Percentiles rank a stretch among this genome's conserved stretches.
These are phyloP conservation scores for Pandion haliaetus DNA, from an alignment of 2,113 vertebrate genomes.

Conservation along the genomic window DNA sequence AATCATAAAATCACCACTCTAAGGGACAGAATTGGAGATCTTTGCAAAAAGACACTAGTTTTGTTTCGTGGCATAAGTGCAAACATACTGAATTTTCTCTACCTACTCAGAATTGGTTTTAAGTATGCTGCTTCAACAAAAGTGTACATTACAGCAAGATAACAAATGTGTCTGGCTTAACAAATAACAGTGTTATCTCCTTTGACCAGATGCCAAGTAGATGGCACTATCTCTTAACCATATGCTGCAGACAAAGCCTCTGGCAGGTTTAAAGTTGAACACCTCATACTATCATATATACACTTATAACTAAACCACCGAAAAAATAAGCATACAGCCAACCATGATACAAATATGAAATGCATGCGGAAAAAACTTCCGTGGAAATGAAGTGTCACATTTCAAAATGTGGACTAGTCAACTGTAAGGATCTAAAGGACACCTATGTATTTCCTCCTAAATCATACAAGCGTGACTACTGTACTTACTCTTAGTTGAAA, in stretches of 20 bases:
- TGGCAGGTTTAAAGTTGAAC: not conserved
- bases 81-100: not conserved
- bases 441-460: not conserved
- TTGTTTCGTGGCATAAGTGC: not conserved
- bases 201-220: not conserved
- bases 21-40: not conserved
- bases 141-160: not conserved
- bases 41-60: not conserved
- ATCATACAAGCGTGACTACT: not conserved
- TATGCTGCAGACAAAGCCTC: not conserved
- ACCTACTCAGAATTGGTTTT: not conserved
- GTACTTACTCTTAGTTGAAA: not conserved
- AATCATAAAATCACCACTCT: not conserved
- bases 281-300: not conserved
- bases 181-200: slow-evolving; percentile 16
- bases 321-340: not conserved
- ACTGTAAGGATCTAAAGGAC: not conserved
- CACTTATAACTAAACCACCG: not conserved
- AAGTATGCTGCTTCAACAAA: not conserved
- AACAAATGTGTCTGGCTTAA: not conserved
- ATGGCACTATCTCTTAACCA: not conserved
- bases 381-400: not conserved
- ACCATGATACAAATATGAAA: accelerated
- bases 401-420: not conserved
- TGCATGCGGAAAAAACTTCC: not conserved